Base-by-base conservation (phyloP, 2,113 vertebrate genomes). In the Marcusenius ussheri region DNA sequence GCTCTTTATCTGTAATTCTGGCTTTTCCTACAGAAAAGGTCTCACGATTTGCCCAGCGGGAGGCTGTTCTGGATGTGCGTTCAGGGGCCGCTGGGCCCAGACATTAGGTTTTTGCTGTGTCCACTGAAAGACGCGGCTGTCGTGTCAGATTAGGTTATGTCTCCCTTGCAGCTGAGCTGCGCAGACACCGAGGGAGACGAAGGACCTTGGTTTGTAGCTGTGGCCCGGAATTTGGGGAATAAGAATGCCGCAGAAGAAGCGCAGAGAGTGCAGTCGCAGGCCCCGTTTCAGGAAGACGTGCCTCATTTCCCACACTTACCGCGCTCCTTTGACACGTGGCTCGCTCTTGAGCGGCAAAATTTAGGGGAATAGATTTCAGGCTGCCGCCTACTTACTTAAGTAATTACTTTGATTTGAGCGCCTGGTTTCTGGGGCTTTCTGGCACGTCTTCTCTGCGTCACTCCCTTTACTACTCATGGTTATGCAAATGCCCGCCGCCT, bases 321-420 rank as follows among this genome's bases (percentile, higher is more conserved):
- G 2, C 19, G 47, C 42, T 11, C 39, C 39, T 0, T 3, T 47
- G 83, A 47, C 10, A 47, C 83, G 31, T 31, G 83, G 45, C 21
- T 50, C 5, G 0, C 21, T 86, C 47, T 24, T 1, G 8, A 24
- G 83, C 9, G 15, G 70, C 45, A 47, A 19, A 85, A 27, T 85
- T 50, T 85, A 50, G 47, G 45, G 83, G 21, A 50, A 85, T 47
- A 46, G 83, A 13, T 50, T 49, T 85, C 46, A 27, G 47, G 74
- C 74, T 49, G 45, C 24, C n/a, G 42, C 45, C 47, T 31, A 3
- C 45, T 46, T 50, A 5, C n/a, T 47, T 27, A 86, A 86, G 83
- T 47, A 86, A 86, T 86, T 86, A 27, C 83, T 86, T 86, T 86
- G 46, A 86, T 27, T 80, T 42, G 74, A 39, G 74, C 35, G 15